A percentile compares a stretch with the other conserved stretches of the same genome.
phyloP scores from a whole-genome alignment of 1,140 invertebrate genomes.

The Caenorhabditis remanei region DNA sequence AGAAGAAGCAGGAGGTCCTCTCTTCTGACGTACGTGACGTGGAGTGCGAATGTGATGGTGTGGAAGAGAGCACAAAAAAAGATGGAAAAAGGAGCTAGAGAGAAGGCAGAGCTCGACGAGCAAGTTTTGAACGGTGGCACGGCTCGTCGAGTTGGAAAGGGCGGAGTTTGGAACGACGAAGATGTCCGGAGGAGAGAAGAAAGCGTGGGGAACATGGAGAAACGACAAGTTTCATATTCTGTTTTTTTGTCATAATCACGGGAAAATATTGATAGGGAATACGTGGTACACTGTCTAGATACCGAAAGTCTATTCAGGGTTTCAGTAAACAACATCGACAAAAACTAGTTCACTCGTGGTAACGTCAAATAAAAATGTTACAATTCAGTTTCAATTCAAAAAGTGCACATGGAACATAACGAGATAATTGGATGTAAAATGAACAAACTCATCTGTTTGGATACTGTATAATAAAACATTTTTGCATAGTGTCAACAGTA shows the following conservation, averaged over 20 bases:
- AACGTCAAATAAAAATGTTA: no score
- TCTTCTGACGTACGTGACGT: slow-evolving; percentile 35
- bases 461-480: no score
- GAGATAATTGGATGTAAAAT: no score
- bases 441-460: no score
- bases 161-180: slow-evolving; percentile 16
- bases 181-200: slow-evolving; percentile 1
- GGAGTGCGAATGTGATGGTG: slow-evolving; percentile 50
- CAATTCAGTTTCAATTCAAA: no score
- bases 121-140: slow-evolving; percentile 46
- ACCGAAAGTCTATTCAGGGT: no score
- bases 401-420: no score
- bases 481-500: no score
- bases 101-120: neutral
- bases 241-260: slow-evolving; percentile 20
- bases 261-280: neutral
- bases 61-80: slow-evolving; percentile 44
- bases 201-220: neutral
- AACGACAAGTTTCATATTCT: slow-evolving; percentile 6
- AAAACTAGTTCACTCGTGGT: no score
- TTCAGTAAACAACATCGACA: no score
- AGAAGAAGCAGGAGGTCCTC: slow-evolving; percentile 45
- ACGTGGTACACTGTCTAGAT: no score
- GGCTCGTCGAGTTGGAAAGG: slow-evolving; percentile 14
- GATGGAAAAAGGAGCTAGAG: slow-evolving; percentile 5